Base-by-base conservation (phyloP, 2,113 vertebrate species). In the Dipodomys ordii region DNA sequence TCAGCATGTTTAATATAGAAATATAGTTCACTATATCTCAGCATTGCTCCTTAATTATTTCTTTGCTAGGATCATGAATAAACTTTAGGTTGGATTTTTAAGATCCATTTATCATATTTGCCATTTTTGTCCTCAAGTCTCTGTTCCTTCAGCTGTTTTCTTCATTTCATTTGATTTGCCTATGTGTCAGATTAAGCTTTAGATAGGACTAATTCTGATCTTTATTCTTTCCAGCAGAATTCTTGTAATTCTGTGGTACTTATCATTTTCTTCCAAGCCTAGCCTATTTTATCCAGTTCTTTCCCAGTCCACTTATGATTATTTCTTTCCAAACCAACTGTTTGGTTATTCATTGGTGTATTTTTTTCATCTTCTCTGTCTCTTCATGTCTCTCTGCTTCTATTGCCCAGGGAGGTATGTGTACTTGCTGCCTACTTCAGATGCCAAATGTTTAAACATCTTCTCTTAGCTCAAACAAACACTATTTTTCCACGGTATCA, bases 221-320 rank as follows among this genome's bases (percentile, higher is more conserved):
- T 93, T 82, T 32, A 85, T 80, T 81, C n/a, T 84, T 81, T 77
- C 39, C 15, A 39, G n/a, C 77, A 82, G 49, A 93, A 87, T 81
- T 89, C 20, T 81, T 72, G 32, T 73, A 16, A 89, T 68, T 77
- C 57, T 72, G 15, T 81, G 80, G n/a, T 4, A 81, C 19, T 73
- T 91, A 23, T 2, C 60, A 27, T 49, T 82, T 93, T 30, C 73
- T 78, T 90, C 91, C 28, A 60, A 0, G 77, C 81, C 32, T 81
- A 72, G 62, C 2, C 16, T 57, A 15, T 85, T 90, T 85, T 46
- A 77, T 27, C 32, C 23, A 80, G 9, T 77, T 73, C 28, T 69
- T 80, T 84, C 39, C 71, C 60, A 71, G 86, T 86, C 20, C 67
- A 6, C 27, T 32, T 72, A n/a, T 12, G 72, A 4, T 84, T 57